These are phyloP conservation scores for Calameuta idolon DNA, from an alignment of 2,888 invertebrate species.

Conservation along the genomic window DNA sequence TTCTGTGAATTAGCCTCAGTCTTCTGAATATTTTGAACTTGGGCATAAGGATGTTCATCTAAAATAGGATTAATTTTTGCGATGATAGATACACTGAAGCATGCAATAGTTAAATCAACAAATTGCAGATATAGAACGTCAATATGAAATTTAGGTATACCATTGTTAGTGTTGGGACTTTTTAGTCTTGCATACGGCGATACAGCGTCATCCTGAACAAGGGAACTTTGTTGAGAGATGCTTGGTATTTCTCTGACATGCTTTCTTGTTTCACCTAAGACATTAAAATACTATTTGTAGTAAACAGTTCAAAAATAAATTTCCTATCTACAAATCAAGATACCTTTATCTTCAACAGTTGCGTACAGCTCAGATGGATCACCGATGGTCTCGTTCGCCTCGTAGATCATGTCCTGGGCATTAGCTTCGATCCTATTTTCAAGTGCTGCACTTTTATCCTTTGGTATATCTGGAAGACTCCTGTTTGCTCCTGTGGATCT, in stretches of 20 bases:
- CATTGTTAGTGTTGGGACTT: constrained; percentile 76
- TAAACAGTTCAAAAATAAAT: constrained; percentile 1
- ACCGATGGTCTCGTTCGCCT: constrained; percentile 66
- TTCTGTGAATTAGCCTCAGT: constrained; percentile 51
- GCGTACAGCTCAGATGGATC: constrained; percentile 90
- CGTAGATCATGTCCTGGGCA: constrained; percentile 58
- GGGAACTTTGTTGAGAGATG: constrained; percentile 73
- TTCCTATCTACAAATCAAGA: constrained; percentile 17
- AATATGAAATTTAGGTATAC: constrained; percentile 61
- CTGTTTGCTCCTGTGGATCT: constrained; percentile 73
- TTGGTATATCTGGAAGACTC: constrained; percentile 88
- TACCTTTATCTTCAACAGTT: constrained; percentile 77
- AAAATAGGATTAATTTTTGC: constrained; percentile 27
- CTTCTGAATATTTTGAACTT: constrained; percentile 71
- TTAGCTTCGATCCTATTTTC: constrained; percentile 52
- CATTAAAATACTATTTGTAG: background rate
- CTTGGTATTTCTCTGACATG: constrained; percentile 67
- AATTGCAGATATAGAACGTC: constrained; percentile 70
- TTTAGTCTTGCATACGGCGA: constrained; percentile 77
- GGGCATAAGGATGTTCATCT: constrained; percentile 80
- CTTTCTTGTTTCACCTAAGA: constrained; percentile 43
- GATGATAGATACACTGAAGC: background rate
- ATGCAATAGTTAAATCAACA: background rate
- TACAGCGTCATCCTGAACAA: constrained; percentile 71
- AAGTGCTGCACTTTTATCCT: constrained; percentile 73